phyloP scores from a whole-genome alignment of 1,140 invertebrate genomes.

The Diorhabda elongata region DNA sequence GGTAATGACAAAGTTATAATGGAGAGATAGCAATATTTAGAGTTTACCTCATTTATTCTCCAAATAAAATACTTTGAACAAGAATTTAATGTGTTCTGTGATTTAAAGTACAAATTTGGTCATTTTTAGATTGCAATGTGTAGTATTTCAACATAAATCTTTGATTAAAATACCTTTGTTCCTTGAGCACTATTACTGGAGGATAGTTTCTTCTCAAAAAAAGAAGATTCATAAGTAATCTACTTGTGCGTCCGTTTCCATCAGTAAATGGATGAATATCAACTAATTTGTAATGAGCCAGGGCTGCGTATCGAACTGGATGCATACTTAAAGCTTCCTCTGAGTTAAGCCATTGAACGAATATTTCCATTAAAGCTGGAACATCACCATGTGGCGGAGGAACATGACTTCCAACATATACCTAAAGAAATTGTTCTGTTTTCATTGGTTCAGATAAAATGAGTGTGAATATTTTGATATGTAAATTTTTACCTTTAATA shows the following conservation, averaged over 20 bases:
- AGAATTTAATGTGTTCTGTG: neutral
- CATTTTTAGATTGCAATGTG: neutral
- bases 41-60: no score
- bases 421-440: conserved; percentile 54
- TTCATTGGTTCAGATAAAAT: neutral
- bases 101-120: neutral
- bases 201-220: conserved; percentile 98
- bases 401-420: conserved; percentile 88
- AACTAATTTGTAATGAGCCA: conserved; percentile 95
- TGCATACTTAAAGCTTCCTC: conserved; percentile 78
- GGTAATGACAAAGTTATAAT: no score
- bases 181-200: conserved; percentile 90
- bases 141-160: neutral
- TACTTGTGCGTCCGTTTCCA: conserved; percentile 91
- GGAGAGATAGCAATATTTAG: no score
- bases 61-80: neutral
- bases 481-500: neutral
- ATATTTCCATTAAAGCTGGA: conserved; percentile 77
- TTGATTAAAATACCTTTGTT: conserved; percentile 59
- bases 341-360: conserved; percentile 87
- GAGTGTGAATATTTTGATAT: neutral
- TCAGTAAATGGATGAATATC: conserved; percentile 91
- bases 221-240: conserved; percentile 94
- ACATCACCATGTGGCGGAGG: conserved; percentile 82
- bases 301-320: conserved; percentile 86